Base-by-base conservation (phyloP, 1,140 invertebrate genomes). In the Papilio helenus region DNA sequence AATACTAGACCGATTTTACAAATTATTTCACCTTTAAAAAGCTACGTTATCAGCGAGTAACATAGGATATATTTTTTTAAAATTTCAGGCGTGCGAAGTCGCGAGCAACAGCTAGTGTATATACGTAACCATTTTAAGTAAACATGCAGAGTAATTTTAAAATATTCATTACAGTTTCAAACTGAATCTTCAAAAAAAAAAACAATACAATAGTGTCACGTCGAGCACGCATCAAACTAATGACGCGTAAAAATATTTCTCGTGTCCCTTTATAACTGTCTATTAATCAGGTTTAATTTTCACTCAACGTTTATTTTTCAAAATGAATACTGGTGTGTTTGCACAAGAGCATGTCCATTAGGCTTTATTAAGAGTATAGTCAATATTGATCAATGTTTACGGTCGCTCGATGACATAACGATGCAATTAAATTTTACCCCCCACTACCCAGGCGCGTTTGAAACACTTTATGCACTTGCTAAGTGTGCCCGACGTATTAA, bases 181-280 rank as follows among this genome's bases (percentile, higher is more conserved):
- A 23, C 12, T 55, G 51, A 58, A 76, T 29, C 26, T 18, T 34
- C 20, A 29, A 23, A n/a, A 58, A n/a, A 76, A 74, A 23, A 34
- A 76, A 55, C 49, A 76, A 55, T 51, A 58, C 46, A 55, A 55
- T 58, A 76, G 46, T 76, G 73, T 55, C 23, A 58, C 23, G 49
- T 55, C 55, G 49, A 77, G 55, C 34, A 44, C 34, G 76, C 55
- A 77, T 86, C 85, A 88, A 87, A 86, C 85, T 91, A 91, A 94
- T 86, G 93, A 92, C 85, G 85, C 87, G 87, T 89, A 92, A 93
- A 94, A 93, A 93, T 94, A 92, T 93, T 94, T 93, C 84, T 82
- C 92, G 79, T 94, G 93, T 94, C 81, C 80, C 86, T 82, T 91
- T 85, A 89, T 90, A 83, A 79, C 79, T 86, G 85, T 89, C 88